These are phyloP conservation scores for Bryconaethiops microstoma DNA, from an alignment of 2,797 vertebrate species.

Conservation along the genomic window DNA sequence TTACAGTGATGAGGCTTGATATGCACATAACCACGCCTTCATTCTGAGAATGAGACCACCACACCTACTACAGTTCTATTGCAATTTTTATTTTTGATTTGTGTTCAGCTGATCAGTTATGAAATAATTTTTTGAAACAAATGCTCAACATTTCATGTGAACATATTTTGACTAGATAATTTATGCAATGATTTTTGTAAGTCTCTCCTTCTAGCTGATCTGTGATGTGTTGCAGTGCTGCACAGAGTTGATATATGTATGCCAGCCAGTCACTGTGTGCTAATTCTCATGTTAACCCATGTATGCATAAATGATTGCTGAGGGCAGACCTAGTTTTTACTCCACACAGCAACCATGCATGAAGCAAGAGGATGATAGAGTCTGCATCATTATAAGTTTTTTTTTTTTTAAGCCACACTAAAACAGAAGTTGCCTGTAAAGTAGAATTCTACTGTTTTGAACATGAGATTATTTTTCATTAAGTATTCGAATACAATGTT, in stretches of 20 bases:
- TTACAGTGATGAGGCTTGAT: neutral
- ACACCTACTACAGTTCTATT: too few relatives aligned
- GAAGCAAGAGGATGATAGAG: too few relatives aligned
- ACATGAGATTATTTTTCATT: too few relatives aligned
- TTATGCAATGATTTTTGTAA: too few relatives aligned
- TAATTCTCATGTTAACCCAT: constrained; percentile 40
- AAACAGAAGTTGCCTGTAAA: too few relatives aligned
- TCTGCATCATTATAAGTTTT: too few relatives aligned
- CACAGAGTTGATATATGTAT: neutral
- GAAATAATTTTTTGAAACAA: neutral
- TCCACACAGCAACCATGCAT: too few relatives aligned
- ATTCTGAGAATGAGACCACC: neutral
- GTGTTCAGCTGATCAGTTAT: neutral
- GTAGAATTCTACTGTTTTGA: too few relatives aligned
- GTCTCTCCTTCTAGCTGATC: neutral
- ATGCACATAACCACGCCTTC: neutral
- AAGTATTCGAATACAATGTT: too few relatives aligned
- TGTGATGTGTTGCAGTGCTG: neutral
- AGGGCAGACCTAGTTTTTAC: too few relatives aligned
- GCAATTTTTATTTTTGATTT: neutral
- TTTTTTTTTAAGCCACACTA: too few relatives aligned
- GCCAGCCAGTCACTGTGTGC: constrained; percentile 21
- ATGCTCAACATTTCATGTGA: neutral
- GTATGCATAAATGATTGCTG: constrained; percentile 3
- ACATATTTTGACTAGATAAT: too few relatives aligned